Conservation (phyloP, 2,797 vertebrate species). For the Iguana delicatissima region DNA sequence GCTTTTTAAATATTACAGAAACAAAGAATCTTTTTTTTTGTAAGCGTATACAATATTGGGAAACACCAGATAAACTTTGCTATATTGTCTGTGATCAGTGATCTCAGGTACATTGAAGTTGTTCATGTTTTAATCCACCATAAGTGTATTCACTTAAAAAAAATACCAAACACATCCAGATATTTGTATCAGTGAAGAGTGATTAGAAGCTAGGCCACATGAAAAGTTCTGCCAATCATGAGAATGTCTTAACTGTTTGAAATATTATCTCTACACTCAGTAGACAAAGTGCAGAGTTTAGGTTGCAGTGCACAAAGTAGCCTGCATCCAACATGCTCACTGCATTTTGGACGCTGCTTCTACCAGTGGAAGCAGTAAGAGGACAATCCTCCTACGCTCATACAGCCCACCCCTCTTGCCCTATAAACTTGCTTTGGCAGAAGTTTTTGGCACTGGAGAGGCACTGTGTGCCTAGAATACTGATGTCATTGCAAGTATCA, state of each 20-base stretch:
- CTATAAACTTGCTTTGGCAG: no score
- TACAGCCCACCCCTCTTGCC: no score
- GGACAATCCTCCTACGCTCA: no score
- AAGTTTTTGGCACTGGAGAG: no score
- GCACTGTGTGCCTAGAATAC: no score
- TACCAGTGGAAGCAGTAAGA: no score
- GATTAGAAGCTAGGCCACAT: slow-evolving; percentile 27
- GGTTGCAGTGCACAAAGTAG: neutral
- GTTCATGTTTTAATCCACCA: slow-evolving; percentile 56
- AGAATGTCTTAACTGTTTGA: slow-evolving; percentile 28
- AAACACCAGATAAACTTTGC: slow-evolving; percentile 50
- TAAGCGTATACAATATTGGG: slow-evolving; percentile 61
- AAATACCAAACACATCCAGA: slow-evolving; percentile 50
- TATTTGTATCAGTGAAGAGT: slow-evolving; percentile 54
- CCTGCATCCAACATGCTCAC: neutral
- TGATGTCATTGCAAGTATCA: neutral
- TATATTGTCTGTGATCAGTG: slow-evolving; percentile 71
- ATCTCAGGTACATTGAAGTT: slow-evolving; percentile 76
- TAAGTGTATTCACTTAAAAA: slow-evolving; percentile 54
- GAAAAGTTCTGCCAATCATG: slow-evolving; percentile 12
- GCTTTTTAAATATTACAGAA: slow-evolving; percentile 65
- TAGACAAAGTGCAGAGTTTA: slow-evolving; percentile 51
- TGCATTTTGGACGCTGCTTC: no score
- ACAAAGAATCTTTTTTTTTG: slow-evolving; percentile 68
- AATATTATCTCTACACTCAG: slow-evolving; percentile 42